These are phyloP conservation scores for Labeo rohita DNA, from an alignment of 2,113 vertebrate species.

Conservation along the genomic window DNA sequence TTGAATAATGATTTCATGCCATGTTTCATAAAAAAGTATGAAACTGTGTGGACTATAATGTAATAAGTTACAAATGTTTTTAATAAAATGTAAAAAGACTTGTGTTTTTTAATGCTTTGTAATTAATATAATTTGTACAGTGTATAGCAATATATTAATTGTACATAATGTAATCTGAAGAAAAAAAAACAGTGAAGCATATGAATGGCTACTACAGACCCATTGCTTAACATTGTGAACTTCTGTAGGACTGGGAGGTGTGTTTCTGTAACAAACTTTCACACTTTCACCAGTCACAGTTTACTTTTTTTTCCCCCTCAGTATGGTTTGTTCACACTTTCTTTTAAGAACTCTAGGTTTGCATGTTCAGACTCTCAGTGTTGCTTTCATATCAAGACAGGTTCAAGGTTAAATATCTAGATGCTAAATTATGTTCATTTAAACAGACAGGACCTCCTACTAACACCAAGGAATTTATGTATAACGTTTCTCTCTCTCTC, in stretches of 20 bases:
- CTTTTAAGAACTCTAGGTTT: background rate
- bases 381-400: background rate
- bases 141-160: background rate
- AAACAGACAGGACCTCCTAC: too few relatives aligned
- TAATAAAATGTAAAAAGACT: constrained; percentile 10
- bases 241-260: background rate
- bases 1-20: too few relatives aligned
- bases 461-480: too few relatives aligned
- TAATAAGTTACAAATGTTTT: background rate
- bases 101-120: background rate
- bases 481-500: too few relatives aligned
- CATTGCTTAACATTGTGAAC: background rate
- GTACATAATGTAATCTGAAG: background rate
- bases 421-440: too few relatives aligned
- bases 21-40: background rate
- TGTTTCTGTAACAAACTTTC: background rate
- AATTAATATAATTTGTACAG: background rate
- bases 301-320: too few relatives aligned
- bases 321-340: background rate
- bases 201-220: background rate
- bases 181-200: background rate
- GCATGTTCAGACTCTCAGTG: background rate
- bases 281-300: too few relatives aligned
- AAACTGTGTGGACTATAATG: background rate
- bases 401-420: too few relatives aligned